These are phyloP conservation scores for Heliothis peltigera DNA, from an alignment of 2,888 invertebrate species.

Conservation along the genomic window DNA sequence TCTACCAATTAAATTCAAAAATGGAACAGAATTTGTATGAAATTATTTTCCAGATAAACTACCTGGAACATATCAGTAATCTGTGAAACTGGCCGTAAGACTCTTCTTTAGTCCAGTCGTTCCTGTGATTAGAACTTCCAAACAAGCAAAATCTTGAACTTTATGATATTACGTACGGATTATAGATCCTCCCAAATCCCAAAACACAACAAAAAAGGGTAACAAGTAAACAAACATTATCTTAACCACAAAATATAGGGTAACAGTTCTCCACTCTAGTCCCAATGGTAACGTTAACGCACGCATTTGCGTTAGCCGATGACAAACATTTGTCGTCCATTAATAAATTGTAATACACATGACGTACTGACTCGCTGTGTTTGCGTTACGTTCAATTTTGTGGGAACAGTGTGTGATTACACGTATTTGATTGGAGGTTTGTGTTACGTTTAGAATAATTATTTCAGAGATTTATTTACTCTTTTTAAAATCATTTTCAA, in stretches of 20 bases:
- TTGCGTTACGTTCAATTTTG: slow-evolving; percentile 31
- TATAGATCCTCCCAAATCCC: background rate
- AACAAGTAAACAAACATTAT: slow-evolving; percentile 11
- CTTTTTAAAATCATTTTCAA: no score
- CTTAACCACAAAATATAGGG: slow-evolving; percentile 13
- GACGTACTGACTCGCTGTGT: slow-evolving; percentile 48
- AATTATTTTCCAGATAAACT: no score
- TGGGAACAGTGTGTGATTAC: slow-evolving; percentile 20
- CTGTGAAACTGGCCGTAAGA: no score
- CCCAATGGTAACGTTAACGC: slow-evolving; percentile 43
- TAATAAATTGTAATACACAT: slow-evolving; percentile 45
- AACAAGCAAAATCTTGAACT: no score
- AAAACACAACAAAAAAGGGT: background rate
- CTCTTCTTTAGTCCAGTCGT: no score
- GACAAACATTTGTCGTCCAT: slow-evolving; percentile 56
- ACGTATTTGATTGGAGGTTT: slow-evolving; percentile 11
- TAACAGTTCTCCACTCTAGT: slow-evolving; percentile 9
- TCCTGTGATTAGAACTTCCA: no score
- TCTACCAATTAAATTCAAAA: no score
- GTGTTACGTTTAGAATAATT: slow-evolving; percentile 6
- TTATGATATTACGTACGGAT: no score
- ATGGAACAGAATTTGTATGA: no score
- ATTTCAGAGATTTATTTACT: background rate
- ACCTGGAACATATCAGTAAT: no score
- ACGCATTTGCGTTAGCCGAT: slow-evolving; percentile 45